Evolutionary conservation across 2,797 vertebrate genomes (phyloP), one percentile per base, ranked within the genome.

Genomic region (Pipistrellus pipistrellus): DNA sequence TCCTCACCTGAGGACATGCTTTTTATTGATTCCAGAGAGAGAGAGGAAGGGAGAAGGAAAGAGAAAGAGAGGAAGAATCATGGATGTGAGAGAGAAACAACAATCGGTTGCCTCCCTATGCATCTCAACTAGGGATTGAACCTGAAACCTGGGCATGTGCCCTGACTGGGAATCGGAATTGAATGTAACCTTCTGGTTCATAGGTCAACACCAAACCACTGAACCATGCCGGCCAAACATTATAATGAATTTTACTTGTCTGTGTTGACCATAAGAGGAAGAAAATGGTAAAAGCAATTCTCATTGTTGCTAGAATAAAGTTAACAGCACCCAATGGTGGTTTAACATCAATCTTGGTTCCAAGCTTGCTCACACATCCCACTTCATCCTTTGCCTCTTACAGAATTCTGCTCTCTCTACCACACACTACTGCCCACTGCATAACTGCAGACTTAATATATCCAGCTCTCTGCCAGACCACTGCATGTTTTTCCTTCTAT

Each of bases 391-490:
- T 66, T 18, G 41, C 13, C 35, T 23, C 38, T 59, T 20, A 32
- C 0, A 88, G 69, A 71, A 8, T 10, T 62, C 66, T 69, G 6
- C 32, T 85, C 10, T 46, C 18, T 57, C 13, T 6, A 18, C 2
- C 7, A 4, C 20, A 32, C 0, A 27, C 21, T 6, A 12, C 0
- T 20, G 20, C 4, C 35, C 20, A 14, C 35, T 15, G 6, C 0
- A 0, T 8, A 46, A 41, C 38, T 53, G 1, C n/a, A 88, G 88
- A 25, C 30, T 59, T 82, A 14, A 4, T 18, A 7, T 1, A 21
- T n/a, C 32, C 53, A 9, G 9, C 32, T 85, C 8, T 76, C 8
- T 64, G 53, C 15, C 41, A 87, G 53, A 38, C 0, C 3, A 7
- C 76, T 46, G 4, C 25, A 30, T n/a, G 15, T 25, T 72, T 62